These are phyloP conservation scores for Hozukius guyotensis DNA, from an alignment of 2,797 vertebrate species.

Conservation along the genomic window DNA sequence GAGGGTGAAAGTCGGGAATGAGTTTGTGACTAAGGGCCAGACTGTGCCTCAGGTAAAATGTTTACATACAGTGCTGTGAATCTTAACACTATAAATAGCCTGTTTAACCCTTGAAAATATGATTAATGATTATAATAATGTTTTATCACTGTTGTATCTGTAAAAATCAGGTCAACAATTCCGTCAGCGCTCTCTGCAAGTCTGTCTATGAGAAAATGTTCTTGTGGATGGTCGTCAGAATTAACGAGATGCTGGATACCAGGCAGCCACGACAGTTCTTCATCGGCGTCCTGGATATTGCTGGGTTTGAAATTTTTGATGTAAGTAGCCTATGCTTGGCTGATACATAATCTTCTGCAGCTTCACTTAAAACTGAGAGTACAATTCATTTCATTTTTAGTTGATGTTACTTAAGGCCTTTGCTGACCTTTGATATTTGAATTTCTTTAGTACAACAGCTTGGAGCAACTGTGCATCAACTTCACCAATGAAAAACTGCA, in stretches of 20 bases:
- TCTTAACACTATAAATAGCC: neutral
- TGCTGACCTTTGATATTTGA: neutral
- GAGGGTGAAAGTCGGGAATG: slow-evolving; percentile 88
- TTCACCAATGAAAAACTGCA: slow-evolving; percentile 85
- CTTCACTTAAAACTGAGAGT: neutral
- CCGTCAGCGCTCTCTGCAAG: slow-evolving; percentile 85
- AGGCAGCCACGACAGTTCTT: slow-evolving; percentile 85
- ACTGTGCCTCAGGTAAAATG: slow-evolving; percentile 85
- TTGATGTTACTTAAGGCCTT: neutral
- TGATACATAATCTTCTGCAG: neutral
- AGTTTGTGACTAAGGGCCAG: slow-evolving; percentile 87
- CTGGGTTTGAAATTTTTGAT: slow-evolving; percentile 91
- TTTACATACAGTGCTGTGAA: neutral
- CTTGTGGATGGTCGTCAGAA: slow-evolving; percentile 88
- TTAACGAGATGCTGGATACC: slow-evolving; percentile 89
- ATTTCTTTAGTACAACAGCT: slow-evolving; percentile 45
- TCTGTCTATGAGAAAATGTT: slow-evolving; percentile 90
- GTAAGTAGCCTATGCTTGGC: slow-evolving; percentile 60
- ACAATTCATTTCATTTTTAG: neutral
- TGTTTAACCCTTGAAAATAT: neutral
- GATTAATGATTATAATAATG: neutral
- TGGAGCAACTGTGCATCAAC: slow-evolving; percentile 77
- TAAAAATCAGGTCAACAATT: slow-evolving; percentile 84
- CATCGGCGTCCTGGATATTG: slow-evolving; percentile 89
- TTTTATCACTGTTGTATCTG: neutral